Evolutionary conservation across 2,113 vertebrate genomes (phyloP), one percentile per base, ranked within the genome.

Genomic region (Bufo bufo): DNA sequence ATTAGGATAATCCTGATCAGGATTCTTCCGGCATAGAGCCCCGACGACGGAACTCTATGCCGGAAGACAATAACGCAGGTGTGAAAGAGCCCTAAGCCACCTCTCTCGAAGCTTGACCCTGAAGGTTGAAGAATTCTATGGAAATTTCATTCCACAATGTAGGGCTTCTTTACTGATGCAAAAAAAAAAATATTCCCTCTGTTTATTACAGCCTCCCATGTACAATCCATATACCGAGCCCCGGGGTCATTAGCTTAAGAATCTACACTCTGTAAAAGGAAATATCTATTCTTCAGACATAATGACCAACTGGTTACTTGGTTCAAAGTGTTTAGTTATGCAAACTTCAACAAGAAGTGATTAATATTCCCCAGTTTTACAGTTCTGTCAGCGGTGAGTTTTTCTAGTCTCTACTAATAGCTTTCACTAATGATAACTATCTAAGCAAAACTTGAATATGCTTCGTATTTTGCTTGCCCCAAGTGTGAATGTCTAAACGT

Each of bases 401-500:
- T 84, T 84, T 84, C 82, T 72, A 54, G 82, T 52, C 50, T 14
- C n/a, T 16, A 17, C 66, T 84, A 84, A 84, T 84, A 66, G 66
- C 50, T 84, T 84, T 74, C 61, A 17, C 66, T 84, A 63, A 84
- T 84, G 82, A 84, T 84, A 84, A 84, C 82, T 84, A 84, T 71
- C 82, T 84, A 71, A 84, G 82, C 78, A 85, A 84, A 84, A 84
- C 66, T 71, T 84, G n/a, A 84, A 43, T 71, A 50, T 84, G 78
- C 54, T 85, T 12, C 6, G 20, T 66, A 45, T 75, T 78, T 56
- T 77, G 9, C 82, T 63, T 84, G 54, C 50, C 80, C 63, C 71
- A 63, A 87, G 84, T 84, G 90, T 90, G 87, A 90, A 85, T 90
- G 92, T 90, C 88, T 69, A 82, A 84, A 13, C 47, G 49, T 91